Conservation (phyloP, 2,113 vertebrate species). For the Mus pahari region DNA sequence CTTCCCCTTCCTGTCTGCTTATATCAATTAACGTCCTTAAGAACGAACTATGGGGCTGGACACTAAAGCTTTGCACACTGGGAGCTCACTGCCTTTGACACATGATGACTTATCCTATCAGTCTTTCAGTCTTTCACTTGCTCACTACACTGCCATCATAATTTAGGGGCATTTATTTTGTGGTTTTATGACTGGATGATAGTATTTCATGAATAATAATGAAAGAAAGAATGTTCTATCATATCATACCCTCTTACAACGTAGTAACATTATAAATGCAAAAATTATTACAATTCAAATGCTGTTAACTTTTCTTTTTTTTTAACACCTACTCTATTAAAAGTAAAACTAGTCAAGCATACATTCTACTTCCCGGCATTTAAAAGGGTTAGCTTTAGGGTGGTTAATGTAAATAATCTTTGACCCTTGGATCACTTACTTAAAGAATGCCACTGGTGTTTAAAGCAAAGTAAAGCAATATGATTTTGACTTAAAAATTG, state of each 20-base stretch:
- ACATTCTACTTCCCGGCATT: not conserved
- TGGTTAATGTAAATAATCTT: constrained; percentile 32
- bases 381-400: not conserved
- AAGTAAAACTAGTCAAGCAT: constrained; percentile 56
- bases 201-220: constrained; percentile 57
- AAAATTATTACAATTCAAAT: constrained; percentile 58
- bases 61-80: constrained; percentile 4
- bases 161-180: constrained; percentile 41
- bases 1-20: not conserved
- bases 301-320: not conserved
- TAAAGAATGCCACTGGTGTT: constrained; percentile 2
- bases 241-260: not conserved
- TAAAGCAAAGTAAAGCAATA: constrained; percentile 39
- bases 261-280: constrained; percentile 26
- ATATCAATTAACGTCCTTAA: not conserved
- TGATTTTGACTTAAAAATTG: constrained; percentile 26
- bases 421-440: not conserved
- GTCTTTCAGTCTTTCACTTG: not conserved
- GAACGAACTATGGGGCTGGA: not conserved
- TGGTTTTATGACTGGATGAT: constrained; percentile 33
- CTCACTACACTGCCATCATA: not conserved
- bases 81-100: not conserved
- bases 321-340: not conserved
- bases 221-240: constrained; percentile 30
- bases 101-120: not conserved